These are phyloP conservation scores for Pyxicephalus adspersus DNA, from an alignment of 2,113 vertebrate genomes.

Conservation along the genomic window DNA sequence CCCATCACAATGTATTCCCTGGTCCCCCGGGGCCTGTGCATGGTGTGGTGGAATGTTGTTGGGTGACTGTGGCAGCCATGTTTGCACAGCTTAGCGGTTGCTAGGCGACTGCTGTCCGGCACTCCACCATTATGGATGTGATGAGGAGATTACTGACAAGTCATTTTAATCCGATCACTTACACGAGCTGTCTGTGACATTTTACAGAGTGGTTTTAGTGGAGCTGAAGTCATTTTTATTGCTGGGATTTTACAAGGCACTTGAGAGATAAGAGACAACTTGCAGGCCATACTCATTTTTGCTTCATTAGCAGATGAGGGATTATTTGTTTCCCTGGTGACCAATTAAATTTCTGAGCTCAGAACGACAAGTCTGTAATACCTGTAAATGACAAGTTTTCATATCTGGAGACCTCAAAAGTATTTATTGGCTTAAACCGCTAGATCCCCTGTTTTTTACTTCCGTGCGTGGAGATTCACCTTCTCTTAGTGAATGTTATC, in stretches of 20 bases:
- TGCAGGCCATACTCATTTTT: background rate
- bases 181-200: conserved; percentile 47
- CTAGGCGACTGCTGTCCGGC: conserved; percentile 61
- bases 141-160: conserved; percentile 60
- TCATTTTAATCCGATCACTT: conserved; percentile 58
- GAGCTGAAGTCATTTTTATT: background rate
- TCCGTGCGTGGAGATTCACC: too few relatives aligned
- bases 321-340: background rate
- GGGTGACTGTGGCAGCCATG: conserved; percentile 2
- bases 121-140: accelerated
- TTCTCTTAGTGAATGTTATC: too few relatives aligned
- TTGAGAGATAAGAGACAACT: background rate
- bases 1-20: background rate
- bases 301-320: background rate
- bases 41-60: conserved; percentile 2
- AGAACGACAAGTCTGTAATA: too few relatives aligned
- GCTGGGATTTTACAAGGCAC: background rate
- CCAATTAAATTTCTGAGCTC: too few relatives aligned
- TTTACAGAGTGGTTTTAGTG: background rate
- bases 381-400: too few relatives aligned
- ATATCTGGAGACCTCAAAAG: too few relatives aligned
- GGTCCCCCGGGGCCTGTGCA: background rate
- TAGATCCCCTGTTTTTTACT: too few relatives aligned
- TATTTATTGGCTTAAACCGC: too few relatives aligned
- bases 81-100: conserved; percentile 62